Base-by-base conservation (phyloP, 2,888 invertebrate species). In the Parascotia fuliginaria region DNA sequence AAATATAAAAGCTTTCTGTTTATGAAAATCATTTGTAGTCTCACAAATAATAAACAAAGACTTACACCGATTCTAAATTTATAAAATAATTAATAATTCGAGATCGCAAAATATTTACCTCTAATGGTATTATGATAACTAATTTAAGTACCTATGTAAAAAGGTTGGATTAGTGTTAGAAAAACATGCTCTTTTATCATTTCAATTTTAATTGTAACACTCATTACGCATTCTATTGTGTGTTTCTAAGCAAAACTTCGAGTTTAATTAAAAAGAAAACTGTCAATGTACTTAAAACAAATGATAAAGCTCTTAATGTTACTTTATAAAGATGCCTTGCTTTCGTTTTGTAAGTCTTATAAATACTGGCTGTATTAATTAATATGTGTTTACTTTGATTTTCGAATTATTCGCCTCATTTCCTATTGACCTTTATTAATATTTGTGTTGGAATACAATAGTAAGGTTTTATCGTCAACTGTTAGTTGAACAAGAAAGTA, bases 361-460 rank as follows among this genome's bases (percentile, higher is more conserved):
- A 39, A 34, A 29, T 45, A 14, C 45, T 16, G 29, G 19, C 19
- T 31, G 19, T 15, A n/a, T 40, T 36, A 15, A 36, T 34, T 46
- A 34, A 24, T 39, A 32, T 27, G 22, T 33, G 29, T 28, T 22
- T 11, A 9, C 34, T 15, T 41, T 36, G 22, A 31, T 40, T 15
- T 9, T 16, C 29, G 9, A 11, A 28, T 37, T 28, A 14, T 15
- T 32, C 16, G 3, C 13, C 3, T 14, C 1, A 14, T 14, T 32
- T 32, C 14, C 14, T 32, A 6, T 9, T 32, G 32, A 32, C 11
- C 11, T 11, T 19, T 19, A 5, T 3, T 3, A 19, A 19, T 19
- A 19, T 3, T 19, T 11, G 12, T 29, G 29, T 11, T 12, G 3
- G 3, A 11, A 29, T 29, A 11, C 1, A 12, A 32, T 32, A 12